These are phyloP conservation scores for Chelonus insularis DNA, from an alignment of 1,140 invertebrate species.

Conservation along the genomic window DNA sequence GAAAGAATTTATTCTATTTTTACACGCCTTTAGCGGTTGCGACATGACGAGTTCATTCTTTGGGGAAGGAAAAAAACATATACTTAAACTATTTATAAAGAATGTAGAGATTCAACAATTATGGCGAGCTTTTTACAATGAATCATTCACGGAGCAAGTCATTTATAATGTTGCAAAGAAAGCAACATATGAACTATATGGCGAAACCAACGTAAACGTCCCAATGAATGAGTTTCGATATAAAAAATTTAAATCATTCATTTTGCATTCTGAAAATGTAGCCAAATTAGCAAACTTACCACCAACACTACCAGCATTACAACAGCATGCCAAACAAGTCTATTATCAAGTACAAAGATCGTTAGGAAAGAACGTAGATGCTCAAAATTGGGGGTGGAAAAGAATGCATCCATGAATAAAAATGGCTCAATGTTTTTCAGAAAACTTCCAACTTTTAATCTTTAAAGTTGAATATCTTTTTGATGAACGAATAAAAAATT, in stretches of 20 bases:
- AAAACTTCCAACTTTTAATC: too few species aligned
- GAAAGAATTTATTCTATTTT: constrained; percentile 24
- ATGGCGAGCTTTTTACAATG: too few species aligned
- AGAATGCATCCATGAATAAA: neutral
- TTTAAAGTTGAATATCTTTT: too few species aligned
- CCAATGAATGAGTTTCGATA: neutral
- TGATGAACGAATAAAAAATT: too few species aligned
- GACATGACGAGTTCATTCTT: constrained; percentile 21
- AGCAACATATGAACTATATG: neutral
- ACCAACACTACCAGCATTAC: constrained; percentile 33
- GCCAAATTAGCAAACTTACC: constrained; percentile 25
- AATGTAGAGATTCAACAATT: too few species aligned
- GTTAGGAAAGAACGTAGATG: constrained; percentile 48
- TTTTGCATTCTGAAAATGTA: neutral
- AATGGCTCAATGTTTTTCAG: too few species aligned
- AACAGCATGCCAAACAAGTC: constrained; percentile 38
- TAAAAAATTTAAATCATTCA: neutral
- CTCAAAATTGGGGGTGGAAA: constrained; percentile 46
- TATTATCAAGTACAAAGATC: constrained; percentile 54
- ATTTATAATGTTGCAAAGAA: neutral
- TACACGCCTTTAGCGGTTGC: constrained; percentile 26
- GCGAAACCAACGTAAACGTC: neutral
- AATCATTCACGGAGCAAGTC: neutral
- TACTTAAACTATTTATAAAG: too few species aligned
- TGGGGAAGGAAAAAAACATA: constrained; percentile 24